Evolutionary conservation across 2,113 vertebrate species (phyloP), one percentile per base, ranked within the genome.

Genomic region (Athene noctua): DNA sequence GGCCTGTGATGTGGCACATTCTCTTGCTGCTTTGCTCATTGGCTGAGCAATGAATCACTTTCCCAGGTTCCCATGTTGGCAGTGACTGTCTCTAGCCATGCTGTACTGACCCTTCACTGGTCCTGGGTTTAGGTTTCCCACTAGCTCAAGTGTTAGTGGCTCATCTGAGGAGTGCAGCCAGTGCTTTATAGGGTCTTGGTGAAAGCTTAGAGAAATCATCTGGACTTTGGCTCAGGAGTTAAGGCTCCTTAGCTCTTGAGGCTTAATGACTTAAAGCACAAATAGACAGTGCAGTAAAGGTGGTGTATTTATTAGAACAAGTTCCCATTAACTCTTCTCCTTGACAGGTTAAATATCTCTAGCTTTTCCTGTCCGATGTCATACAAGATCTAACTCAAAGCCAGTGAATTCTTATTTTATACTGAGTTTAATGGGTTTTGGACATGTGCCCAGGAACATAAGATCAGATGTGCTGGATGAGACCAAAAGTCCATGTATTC

Each of bases 401-500:
- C 74, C 84, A 92, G 67, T 10, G 51, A 92, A 59, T 80, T 92
- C 84, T 91, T 82, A n/a, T n/a, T n/a, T n/a, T 95, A 51, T 94
- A 29, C 94, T 90, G 91, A 90, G 51, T 85, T 86, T 85, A 95
- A 82, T 92, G 71, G 54, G 59, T 7, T 88, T 92, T 94, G 94
- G 89, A 73, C 44, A 6, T 12, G 34, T 89, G 95, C 96, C 89
- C 66, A 23, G 93, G 58, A 96, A 88, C 80, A 62, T 78, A 90
- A 90, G 79, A 95, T 96, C 71, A 81, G 65, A 95, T 91, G 80
- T 91, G n/a, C 74, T 94, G 81, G 54, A 70, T 2, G 26, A 82
- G 62, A 90, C 93, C 62, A 38, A 57, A 92, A 93, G 92, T 96
- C 87, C 40, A 73, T 94, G 81, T 92, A 80, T 94, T 96, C 62